These are phyloP conservation scores for Cydia amplana DNA, from an alignment of 1,140 invertebrate species.

Conservation along the genomic window DNA sequence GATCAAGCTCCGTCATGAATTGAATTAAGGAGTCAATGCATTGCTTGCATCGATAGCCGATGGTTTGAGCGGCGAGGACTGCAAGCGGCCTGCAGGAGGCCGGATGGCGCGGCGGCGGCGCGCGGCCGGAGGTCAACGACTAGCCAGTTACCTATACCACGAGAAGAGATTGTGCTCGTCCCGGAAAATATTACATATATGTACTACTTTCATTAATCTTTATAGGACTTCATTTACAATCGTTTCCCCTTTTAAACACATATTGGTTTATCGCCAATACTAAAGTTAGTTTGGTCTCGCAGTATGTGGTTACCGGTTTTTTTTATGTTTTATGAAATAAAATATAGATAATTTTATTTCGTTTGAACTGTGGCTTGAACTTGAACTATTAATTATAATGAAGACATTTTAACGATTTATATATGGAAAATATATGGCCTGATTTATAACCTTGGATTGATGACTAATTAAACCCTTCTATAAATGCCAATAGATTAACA, in stretches of 20 bases:
- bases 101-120: background rate
- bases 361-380: too few relatives aligned
- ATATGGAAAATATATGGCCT: too few relatives aligned
- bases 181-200: background rate
- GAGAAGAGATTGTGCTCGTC: constrained; percentile 11
- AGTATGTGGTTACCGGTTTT: too few relatives aligned
- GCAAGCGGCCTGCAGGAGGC: background rate
- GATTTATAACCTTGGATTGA: background rate
- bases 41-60: background rate
- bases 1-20: too few relatives aligned
- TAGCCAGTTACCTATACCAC: background rate
- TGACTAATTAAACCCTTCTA: constrained; percentile 8
- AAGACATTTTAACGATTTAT: too few relatives aligned
- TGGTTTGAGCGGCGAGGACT: background rate
- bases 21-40: background rate
- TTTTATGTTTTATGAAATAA: too few relatives aligned
- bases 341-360: too few relatives aligned
- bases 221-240: background rate
- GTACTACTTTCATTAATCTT: background rate
- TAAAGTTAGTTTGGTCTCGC: too few relatives aligned
- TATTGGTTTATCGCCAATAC: too few relatives aligned
- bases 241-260: too few relatives aligned
- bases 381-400: too few relatives aligned
- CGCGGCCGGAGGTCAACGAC: constrained; percentile 9
- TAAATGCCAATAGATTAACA: background rate